Base-by-base conservation (phyloP, 2,888 invertebrate genomes). In the Drosophila nr. perissopoda region DNA sequence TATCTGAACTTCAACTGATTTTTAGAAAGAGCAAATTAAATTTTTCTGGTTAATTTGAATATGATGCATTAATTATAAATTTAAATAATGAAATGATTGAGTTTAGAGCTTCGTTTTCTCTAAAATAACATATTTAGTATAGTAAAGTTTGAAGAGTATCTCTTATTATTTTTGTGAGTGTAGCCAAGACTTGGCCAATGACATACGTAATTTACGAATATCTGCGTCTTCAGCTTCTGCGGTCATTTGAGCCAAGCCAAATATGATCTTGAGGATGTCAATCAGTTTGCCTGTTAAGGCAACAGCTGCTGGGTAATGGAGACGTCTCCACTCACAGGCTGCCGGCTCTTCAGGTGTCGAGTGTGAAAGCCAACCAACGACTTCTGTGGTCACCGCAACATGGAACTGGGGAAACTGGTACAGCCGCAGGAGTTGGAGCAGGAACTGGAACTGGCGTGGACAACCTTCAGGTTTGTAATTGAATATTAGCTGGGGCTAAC, bases 401-500 rank as follows among this genome's bases (percentile, higher is more conserved):
- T 34, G 36, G n/a, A 57, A 31, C 40, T 31, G 21, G 10, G 13
- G 18, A 0, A 18, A 27, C 46, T 16, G 46, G 46, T 46, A 8
- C 1, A 13, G 46, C 21, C 16, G 25, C 46, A 46, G 46, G 7
- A 31, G 31, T 18, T 3, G 38, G 7, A 51, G 29, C 51, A n/a
- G 51, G 25, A 42, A 13, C 33, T 21, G 49, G 8, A 61, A 58
- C 42, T 48, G 54, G 48, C 59, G 42, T 56, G 64, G 51, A 66
- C 42, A 59, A 62, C 40, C 66, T 60, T 51, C 57, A 68, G 68
- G 49, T 58, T 64, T 68, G 75, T 78, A 83, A 88, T 83, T 85
- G 83, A 85, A 88, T 83, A 80, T 76, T 73, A 74, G 76, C 71
- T 64, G 67, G 52, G 76, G 62, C 57, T 70, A 78, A 74, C 70